Conservation (phyloP, 2,113 vertebrate species). For the Paracanthobrama guichenoti region DNA sequence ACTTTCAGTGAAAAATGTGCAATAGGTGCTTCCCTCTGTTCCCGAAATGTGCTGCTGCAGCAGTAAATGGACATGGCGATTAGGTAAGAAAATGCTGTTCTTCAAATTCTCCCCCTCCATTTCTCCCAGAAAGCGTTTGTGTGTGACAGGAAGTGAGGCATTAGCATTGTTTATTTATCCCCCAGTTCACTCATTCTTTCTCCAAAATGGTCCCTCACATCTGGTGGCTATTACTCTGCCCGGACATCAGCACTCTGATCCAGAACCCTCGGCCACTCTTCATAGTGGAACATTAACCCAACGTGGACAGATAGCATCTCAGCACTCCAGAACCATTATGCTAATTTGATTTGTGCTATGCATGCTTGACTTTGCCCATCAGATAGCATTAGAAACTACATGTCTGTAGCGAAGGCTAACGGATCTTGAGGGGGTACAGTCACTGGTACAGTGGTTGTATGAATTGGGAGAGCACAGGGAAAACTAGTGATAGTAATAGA, state of each 20-base stretch:
- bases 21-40: slow-evolving; percentile 20
- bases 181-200: slow-evolving; percentile 31
- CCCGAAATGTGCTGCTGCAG: slow-evolving; percentile 23
- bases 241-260: slow-evolving; percentile 22
- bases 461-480: not conserved
- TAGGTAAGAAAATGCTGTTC: slow-evolving; percentile 25
- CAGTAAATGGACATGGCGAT: slow-evolving; percentile 12
- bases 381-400: slow-evolving; percentile 34
- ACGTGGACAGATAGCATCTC: slow-evolving; percentile 31
- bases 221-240: slow-evolving; percentile 45
- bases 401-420: not conserved
- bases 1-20: slow-evolving; percentile 32
- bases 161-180: slow-evolving; percentile 45
- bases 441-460: not conserved
- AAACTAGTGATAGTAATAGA: not conserved
- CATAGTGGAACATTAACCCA: slow-evolving; percentile 24
- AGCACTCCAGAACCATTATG: slow-evolving; percentile 33
- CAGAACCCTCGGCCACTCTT: slow-evolving; percentile 14
- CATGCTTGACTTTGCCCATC: slow-evolving; percentile 26
- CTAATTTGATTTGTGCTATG: slow-evolving; percentile 37
- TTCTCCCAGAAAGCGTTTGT: not conserved
- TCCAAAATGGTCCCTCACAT: slow-evolving; percentile 40
- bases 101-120: slow-evolving; percentile 8
- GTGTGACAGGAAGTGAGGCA: slow-evolving; percentile 39
- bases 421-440: not conserved